Conservation (phyloP, 2,113 vertebrate species). For the Orycteropus afer region DNA sequence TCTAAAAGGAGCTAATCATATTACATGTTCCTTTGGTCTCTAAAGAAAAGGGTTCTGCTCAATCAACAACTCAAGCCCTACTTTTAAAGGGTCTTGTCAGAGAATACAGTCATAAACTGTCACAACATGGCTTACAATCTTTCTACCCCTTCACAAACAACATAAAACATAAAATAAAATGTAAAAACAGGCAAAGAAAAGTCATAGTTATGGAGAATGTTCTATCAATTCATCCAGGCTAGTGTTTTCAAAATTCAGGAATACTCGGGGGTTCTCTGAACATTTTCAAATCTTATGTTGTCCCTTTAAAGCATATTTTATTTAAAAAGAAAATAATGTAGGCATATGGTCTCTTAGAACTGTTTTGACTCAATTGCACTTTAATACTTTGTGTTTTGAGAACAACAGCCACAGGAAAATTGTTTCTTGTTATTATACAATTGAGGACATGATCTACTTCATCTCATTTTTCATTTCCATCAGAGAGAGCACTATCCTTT, state of each 20-base stretch:
- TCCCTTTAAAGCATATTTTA: not conserved
- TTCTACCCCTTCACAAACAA: not conserved
- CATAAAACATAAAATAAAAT: not conserved
- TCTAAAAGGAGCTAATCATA: not conserved
- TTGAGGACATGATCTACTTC: not conserved
- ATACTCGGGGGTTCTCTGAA: not conserved
- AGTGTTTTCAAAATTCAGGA: not conserved
- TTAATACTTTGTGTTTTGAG: not conserved
- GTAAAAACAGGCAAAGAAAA: not conserved
- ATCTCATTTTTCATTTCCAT: not conserved
- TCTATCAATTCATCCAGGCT: not conserved
- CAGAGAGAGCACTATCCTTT: not conserved
- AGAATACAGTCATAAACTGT: not conserved
- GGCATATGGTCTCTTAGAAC: not conserved
- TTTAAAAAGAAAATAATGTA: not conserved
- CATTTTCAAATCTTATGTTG: not conserved
- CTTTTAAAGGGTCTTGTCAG: not conserved
- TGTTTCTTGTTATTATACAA: not conserved
- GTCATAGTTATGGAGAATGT: not conserved
- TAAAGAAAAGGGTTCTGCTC: not conserved
- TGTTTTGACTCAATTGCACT: not conserved
- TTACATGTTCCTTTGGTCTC: not conserved
- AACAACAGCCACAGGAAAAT: not conserved
- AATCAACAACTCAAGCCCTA: not conserved
- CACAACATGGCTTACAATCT: not conserved